A percentile compares a stretch with the other conserved stretches of the same genome.
phyloP scores from a whole-genome alignment of 2,888 invertebrate genomes.

The Calameuta idolon region DNA sequence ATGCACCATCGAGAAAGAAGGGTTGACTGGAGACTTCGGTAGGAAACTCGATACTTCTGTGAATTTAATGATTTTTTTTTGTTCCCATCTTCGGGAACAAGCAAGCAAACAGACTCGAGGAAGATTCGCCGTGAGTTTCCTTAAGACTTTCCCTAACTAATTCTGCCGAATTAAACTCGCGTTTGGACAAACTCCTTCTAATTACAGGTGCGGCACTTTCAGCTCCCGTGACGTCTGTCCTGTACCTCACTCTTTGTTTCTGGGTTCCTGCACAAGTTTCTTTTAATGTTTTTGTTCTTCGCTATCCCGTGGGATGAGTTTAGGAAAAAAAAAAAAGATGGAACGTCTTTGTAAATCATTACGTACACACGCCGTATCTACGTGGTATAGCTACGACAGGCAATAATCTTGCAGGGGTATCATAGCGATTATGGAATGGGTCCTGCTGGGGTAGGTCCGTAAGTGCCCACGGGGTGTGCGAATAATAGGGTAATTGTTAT shows the following conservation, averaged over 20 bases:
- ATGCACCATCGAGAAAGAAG: neutral
- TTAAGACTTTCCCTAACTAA: conserved; percentile 28
- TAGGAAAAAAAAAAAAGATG: neutral
- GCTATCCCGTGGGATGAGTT: neutral
- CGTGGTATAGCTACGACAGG: neutral
- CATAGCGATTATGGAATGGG: neutral
- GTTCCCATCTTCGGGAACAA: neutral
- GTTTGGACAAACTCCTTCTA: conserved; percentile 38
- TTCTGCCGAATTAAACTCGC: conserved; percentile 48
- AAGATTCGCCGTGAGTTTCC: neutral
- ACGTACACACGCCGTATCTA: neutral
- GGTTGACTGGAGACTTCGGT: neutral
- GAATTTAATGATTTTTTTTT: neutral
- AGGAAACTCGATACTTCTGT: neutral
- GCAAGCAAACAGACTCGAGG: neutral
- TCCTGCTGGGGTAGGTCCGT: conserved; percentile 27
- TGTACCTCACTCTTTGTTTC: neutral
- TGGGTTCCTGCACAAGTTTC: neutral
- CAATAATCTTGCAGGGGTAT: conserved; percentile 1
- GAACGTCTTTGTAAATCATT: neutral
- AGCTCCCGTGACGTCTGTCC: neutral
- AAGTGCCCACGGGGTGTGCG: conserved; percentile 31
- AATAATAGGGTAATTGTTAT: conserved; percentile 67
- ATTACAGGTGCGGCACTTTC: conserved; percentile 36
- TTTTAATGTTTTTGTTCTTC: neutral